Base-by-base conservation (phyloP, 1,140 invertebrate species). In the Cecropterus lyciades region DNA sequence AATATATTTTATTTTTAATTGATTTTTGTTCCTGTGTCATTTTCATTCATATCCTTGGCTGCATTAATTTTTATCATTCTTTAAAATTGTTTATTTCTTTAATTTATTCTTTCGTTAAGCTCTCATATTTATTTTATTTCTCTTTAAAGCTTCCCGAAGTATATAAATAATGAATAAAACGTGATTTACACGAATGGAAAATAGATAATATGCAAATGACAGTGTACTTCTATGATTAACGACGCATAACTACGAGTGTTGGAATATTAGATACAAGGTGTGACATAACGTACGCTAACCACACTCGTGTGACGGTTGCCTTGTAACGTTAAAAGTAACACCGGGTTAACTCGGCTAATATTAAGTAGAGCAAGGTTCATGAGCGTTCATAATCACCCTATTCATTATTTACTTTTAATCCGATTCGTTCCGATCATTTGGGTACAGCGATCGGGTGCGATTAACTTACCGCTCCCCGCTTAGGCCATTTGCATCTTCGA, bases 361-460 rank as follows among this genome's bases (percentile, higher is more conserved):
- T 66, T 77, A 91, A 86, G 79, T 91, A 69, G 87, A 84, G 86
- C 85, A 88, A 91, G 88, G 88, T 88, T 89, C 82, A 84, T 82
- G 75, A 77, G 72, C 80, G 82, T 82, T 79, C 68, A 77, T 82
- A 85, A 72, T 69, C 68, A 76, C 70, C 74, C 69, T 27, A 55
- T 37, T 43, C 56, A 60, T 20, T 60, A 40, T 59, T 43, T 51
- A n/a, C n/a, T n/a, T n/a, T n/a, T 67, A 51, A 57, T 57, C 15
- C 5, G 53, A 43, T 24, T 43, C 8, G 30, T n/a, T 15, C 27
- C 33, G 30, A 42, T 33, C 48, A 13, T 40, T 37, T 5, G 49
- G 33, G 15, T 62, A 24, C 14, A 30, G 16, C n/a, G 46, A 66
- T 14, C 27, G 56, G 15, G 46, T 14, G 48, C 46, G 48, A 67